A percentile compares a stretch with the other conserved stretches of the same genome.
Evolutionary conservation across 2,797 vertebrate species (phyloP).

Genomic region (Pantherophis vulpinus): DNA sequence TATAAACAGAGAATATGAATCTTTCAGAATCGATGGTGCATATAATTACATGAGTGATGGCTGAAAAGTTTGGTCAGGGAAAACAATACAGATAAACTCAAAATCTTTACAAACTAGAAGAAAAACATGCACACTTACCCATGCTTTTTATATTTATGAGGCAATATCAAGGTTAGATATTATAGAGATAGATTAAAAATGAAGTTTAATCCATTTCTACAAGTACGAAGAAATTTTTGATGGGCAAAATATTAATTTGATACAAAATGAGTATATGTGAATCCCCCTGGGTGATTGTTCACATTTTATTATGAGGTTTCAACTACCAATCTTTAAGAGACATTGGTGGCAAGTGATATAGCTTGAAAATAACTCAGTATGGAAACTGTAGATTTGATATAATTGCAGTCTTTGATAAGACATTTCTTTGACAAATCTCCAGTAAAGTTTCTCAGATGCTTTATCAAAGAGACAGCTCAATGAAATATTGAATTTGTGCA

Average conservation of each 20-base stretch:
- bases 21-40: conserved; percentile 66
- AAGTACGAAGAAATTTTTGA: conserved; percentile 21
- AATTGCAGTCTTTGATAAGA: not conserved
- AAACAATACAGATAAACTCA: conserved; percentile 51
- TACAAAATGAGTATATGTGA: not conserved
- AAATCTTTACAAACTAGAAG: conserved; percentile 48
- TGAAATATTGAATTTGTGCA: conserved; percentile 1
- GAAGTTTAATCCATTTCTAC: conserved; percentile 45
- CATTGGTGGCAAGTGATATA: not conserved
- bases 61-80: conserved; percentile 40
- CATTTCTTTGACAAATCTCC: not conserved
- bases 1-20: conserved; percentile 63
- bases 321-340: not conserved
- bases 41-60: conserved; percentile 59
- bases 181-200: conserved; percentile 47
- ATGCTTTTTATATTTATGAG: conserved; percentile 36
- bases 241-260: conserved; percentile 25
- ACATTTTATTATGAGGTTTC: not conserved
- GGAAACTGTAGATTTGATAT: not conserved
- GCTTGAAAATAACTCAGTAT: not conserved
- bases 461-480: conserved; percentile 16
- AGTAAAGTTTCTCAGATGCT: conserved; percentile 6
- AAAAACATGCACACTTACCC: conserved; percentile 46
- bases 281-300: conserved; percentile 7
- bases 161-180: conserved; percentile 48